Base-by-base conservation (phyloP, 2,888 invertebrate genomes). In the Cerastis leucographa region DNA sequence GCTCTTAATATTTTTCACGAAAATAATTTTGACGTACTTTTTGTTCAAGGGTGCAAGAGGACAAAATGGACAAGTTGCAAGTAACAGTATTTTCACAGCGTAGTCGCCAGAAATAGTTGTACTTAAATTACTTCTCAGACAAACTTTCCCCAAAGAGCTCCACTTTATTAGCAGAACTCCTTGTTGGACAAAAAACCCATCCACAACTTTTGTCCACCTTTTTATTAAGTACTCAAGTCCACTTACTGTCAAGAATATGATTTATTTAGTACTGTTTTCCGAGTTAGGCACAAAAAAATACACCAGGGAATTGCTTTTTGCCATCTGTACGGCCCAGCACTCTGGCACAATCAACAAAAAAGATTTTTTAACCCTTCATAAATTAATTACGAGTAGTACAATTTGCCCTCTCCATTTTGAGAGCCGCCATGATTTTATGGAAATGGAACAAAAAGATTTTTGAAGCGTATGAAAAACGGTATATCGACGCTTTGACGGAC, bases 401-500 rank as follows among this genome's bases (percentile, higher is more conserved):
- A 79, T 70, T 74, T 65, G 42, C 25, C 42, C 69, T 71, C 74
- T 82, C 74, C 59, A 73, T 67, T 87, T 78, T 77, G 70, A 67
- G 62, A 71, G 64, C 71, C 17, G n/a, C 49, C 65, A 62, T 42
- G 74, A 73, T 76, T 81, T 83, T 75, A 75, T 59, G 51, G 61
- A 84, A 81, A 79, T 71, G 74, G 71, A 65, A 62, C 62, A 83
- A 81, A 86, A 87, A 71, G 83, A 76, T 71, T 49, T 65, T 78
- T 64, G 64, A 66, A 71, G 54, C 70, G 54, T 72, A 84, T 81
- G 62, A 74, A 86, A 81, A 88, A 67, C 65, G 59, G 68, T 77
- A 75, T 76, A 79, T 81, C 65, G 75, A 67, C 44, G 74, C 76
- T 87, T 88, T 87, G 85, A 82, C 74, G 68, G 65, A 68, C 64